Percentiles rank a stretch among this genome's conserved stretches.
phyloP scores from a whole-genome alignment of 2,888 invertebrate genomes.

The Pseudococcus longispinus region DNA sequence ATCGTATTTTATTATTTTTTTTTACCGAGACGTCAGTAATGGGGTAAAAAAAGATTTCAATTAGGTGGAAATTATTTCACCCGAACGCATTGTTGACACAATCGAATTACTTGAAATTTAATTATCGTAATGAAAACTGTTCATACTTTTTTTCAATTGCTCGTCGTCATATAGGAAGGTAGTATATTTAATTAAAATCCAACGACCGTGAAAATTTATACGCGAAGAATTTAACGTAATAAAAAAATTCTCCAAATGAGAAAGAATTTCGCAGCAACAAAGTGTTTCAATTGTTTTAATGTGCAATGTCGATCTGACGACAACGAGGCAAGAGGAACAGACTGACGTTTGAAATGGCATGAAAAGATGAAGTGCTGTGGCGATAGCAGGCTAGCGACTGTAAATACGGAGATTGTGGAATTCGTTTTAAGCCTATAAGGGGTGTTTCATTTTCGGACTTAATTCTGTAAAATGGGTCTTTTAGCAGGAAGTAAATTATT shows the following conservation, averaged over 20 bases:
- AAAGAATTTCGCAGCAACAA: not conserved
- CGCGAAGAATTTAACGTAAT: not conserved
- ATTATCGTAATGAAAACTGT: constrained; percentile 1
- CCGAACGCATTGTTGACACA: not conserved
- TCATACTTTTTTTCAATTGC: not conserved
- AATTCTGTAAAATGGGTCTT: constrained; percentile 7
- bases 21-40: not conserved
- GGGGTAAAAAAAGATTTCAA: not conserved
- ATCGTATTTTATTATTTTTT: not conserved
- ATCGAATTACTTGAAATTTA: not conserved
- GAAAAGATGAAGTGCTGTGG: not conserved
- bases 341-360: not conserved
- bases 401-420: constrained; percentile 15
- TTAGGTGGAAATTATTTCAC: not conserved
- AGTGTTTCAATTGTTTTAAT: not conserved
- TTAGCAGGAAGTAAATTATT: constrained; percentile 19
- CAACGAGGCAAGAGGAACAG: not conserved
- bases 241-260: not conserved
- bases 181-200: not conserved
- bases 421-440: constrained; percentile 11
- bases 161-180: not conserved
- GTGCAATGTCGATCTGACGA: not conserved
- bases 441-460: constrained; percentile 24
- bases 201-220: constrained; percentile 11
- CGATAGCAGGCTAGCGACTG: not conserved